Percentiles rank a stretch among this genome's conserved stretches.
Evolutionary conservation across 2,888 invertebrate genomes (phyloP).

Genomic region (Andrena fulva): DNA sequence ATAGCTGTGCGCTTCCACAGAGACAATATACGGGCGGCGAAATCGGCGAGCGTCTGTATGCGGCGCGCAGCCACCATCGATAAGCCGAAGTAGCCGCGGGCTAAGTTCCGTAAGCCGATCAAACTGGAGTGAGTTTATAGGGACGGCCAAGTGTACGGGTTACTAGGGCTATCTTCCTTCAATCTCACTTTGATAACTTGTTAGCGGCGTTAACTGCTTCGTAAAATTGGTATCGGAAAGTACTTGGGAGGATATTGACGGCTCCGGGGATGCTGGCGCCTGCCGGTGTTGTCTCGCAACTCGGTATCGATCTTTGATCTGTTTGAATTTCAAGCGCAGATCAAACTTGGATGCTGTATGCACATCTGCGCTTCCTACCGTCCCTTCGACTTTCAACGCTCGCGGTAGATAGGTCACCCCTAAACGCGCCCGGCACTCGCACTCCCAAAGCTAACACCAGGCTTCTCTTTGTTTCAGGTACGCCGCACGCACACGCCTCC

Average conservation of each 20-base stretch:
- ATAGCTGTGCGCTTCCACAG: conserved; percentile 4
- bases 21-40: conserved; percentile 52
- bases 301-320: conserved; percentile 15
- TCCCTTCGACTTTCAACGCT: background rate
- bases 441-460: background rate
- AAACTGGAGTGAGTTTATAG: conserved; percentile 69
- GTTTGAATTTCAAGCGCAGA: background rate
- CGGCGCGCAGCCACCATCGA: conserved; percentile 42
- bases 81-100: conserved; percentile 67
- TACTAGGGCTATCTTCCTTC: conserved; percentile 68
- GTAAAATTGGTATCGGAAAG: conserved; percentile 70
- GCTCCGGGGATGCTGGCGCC: conserved; percentile 38
- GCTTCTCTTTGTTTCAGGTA: conserved; percentile 52
- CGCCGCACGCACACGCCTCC: background rate
- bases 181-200: conserved; percentile 71
- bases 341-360: background rate
- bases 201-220: conserved; percentile 71
- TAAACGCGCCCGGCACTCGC: background rate
- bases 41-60: conserved; percentile 26
- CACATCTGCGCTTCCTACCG: background rate
- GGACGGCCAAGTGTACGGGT: conserved; percentile 44
- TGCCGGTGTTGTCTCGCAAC: conserved; percentile 23
- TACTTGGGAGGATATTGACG: conserved; percentile 49
- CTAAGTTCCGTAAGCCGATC: conserved; percentile 73
- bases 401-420: background rate